Evolutionary conservation across 2,113 vertebrate species (phyloP).

Genomic region (Podiceps cristatus): DNA sequence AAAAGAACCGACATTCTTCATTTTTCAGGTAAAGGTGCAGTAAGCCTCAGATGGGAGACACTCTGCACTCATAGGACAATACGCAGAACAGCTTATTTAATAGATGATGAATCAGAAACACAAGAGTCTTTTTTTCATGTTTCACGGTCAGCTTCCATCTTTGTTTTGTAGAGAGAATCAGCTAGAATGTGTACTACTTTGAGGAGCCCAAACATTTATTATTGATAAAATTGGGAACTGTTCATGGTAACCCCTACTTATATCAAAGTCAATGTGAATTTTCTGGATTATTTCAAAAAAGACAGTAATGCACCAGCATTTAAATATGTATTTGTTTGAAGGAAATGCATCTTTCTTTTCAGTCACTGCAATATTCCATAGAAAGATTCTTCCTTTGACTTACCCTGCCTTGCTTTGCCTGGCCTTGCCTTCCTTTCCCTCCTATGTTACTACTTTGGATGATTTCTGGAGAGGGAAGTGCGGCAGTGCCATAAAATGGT

Average conservation of each 20-base stretch:
- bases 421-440: not conserved
- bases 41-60: not conserved
- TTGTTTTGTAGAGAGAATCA: not conserved
- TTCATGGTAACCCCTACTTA: not conserved
- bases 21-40: not conserved
- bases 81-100: not conserved
- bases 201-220: not conserved
- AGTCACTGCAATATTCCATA: not conserved
- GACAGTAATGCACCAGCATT: not conserved
- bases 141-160: not conserved
- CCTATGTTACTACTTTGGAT: not conserved
- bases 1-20: not conserved
- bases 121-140: not conserved
- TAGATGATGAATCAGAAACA: not conserved
- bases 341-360: not conserved
- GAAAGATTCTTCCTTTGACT: not conserved
- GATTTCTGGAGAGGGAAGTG: not conserved
- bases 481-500: not conserved
- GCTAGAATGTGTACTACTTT: not conserved
- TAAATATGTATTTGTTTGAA: not conserved
- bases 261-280: not conserved
- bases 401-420: not conserved
- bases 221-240: not conserved
- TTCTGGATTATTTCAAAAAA: not conserved
- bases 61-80: not conserved